Evolutionary conservation across 1,140 invertebrate species (phyloP), one percentile per base, ranked within the genome.

Genomic region (Adoxophyes honmai): DNA sequence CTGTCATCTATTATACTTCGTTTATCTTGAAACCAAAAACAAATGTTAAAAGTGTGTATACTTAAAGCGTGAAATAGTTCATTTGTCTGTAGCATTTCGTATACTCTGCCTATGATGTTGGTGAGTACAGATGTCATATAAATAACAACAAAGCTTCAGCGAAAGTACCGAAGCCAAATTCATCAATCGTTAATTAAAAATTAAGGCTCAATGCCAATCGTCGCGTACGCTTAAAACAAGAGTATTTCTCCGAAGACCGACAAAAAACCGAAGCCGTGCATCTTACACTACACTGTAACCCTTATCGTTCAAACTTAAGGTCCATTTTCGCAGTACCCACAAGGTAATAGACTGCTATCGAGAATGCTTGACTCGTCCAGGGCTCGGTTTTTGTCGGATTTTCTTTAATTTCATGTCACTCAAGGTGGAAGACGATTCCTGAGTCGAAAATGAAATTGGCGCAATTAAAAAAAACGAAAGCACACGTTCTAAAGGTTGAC

Each of bases 211-310:
- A 28, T 28, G 6, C 6, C 21, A 48, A 48, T 48, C 42, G 42
- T 28, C 10, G 4, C 42, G 42, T 48, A 13, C 44, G 34, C 21
- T 18, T 73, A 68, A 78, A 69, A 61, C 39, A 37, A 55, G 59
- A 52, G 60, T 66, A 75, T 73, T 80, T 79, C 75, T 75, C 62
- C 66, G 68, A 76, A 76, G 69, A 75, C 61, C 65, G 60, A 54
- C 59, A 59, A 77, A 79, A 79, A 79, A 77, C 75, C 58, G 57
- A 71, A 60, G 59, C 55, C 57, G 53, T 63, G 55, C 65, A 59
- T 61, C 60, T 65, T 66, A 72, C 9, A 4, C n/a, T 21, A 28
- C 2, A 44, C 36, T 55, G 48, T 51, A 1, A 48, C 55, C 54
- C 55, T 58, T 62, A 37, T 5, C 48, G 35, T 34, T 0, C 7